Evolutionary conservation across 1,140 invertebrate species (phyloP).

Genomic region (Saxidomus purpurata): DNA sequence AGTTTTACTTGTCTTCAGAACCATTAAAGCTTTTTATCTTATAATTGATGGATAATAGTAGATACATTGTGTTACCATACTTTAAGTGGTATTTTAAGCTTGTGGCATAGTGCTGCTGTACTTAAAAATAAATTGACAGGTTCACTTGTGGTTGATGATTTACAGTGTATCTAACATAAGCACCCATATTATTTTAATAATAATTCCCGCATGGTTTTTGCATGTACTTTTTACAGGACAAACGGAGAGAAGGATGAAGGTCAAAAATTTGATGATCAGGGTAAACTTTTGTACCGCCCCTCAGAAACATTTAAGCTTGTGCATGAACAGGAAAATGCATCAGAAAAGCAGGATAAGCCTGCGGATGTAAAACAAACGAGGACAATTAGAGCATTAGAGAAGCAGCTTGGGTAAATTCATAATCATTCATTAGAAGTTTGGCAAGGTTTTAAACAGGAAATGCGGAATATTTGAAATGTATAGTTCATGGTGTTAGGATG

Average conservation of each 20-base stretch:
- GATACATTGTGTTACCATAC: too few relatives aligned
- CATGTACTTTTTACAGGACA: slow-evolving; percentile 56
- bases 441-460: background rate
- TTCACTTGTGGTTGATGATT: too few relatives aligned
- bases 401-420: slow-evolving; percentile 74
- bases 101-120: too few relatives aligned
- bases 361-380: slow-evolving; percentile 79
- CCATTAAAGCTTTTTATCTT: too few relatives aligned
- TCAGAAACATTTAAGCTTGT: slow-evolving; percentile 84
- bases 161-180: background rate
- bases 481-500: background rate
- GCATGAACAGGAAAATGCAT: slow-evolving; percentile 77
- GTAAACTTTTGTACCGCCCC: slow-evolving; percentile 77
- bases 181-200: slow-evolving; percentile 30
- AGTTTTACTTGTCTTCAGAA: too few relatives aligned
- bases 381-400: slow-evolving; percentile 82
- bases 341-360: slow-evolving; percentile 68
- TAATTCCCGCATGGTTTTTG: slow-evolving; percentile 33
- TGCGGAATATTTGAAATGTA: background rate
- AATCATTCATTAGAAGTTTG: background rate
- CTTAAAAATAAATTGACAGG: too few relatives aligned
- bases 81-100: too few relatives aligned
- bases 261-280: slow-evolving; percentile 58
- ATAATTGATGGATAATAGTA: too few relatives aligned
- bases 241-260: slow-evolving; percentile 26